These are phyloP conservation scores for Enteromius anoplus DNA, from an alignment of 2,797 vertebrate species.

Conservation along the genomic window DNA sequence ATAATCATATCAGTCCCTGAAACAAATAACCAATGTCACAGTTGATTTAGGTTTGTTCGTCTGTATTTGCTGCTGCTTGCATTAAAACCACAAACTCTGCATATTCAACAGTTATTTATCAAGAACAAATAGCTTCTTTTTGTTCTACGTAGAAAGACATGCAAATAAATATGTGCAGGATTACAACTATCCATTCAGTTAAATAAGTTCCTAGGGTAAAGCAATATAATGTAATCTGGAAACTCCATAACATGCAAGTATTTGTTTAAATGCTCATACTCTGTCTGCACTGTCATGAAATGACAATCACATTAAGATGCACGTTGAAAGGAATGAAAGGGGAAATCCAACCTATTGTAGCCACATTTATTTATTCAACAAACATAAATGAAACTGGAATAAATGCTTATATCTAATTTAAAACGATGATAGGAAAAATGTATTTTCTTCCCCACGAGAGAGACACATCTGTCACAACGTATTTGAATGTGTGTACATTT, in stretches of 20 bases:
- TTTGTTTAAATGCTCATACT: not conserved
- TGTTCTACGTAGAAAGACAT: slow-evolving; percentile 3
- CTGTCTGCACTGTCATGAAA: not conserved
- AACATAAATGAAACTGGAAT: too few species aligned
- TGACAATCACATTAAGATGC: not conserved
- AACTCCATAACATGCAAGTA: not conserved
- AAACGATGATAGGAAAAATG: not conserved
- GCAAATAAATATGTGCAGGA: not conserved
- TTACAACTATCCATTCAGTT: not conserved
- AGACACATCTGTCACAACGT: not conserved
- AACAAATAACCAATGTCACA: slow-evolving; percentile 29
- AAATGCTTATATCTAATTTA: not conserved
- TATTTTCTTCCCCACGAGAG: not conserved
- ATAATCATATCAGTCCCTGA: slow-evolving; percentile 40
- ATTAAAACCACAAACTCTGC: slow-evolving; percentile 27
- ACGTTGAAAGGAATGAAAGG: not conserved
- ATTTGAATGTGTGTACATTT: not conserved
- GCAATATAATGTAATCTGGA: not conserved
- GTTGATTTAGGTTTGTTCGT: slow-evolving; percentile 10
- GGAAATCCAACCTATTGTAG: too few species aligned
- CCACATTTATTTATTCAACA: not conserved
- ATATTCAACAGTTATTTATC: slow-evolving; percentile 21
- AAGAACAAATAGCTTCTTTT: not conserved
- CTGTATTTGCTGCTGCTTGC: slow-evolving; percentile 20
- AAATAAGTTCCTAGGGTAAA: not conserved